phyloP scores from a whole-genome alignment of 2,888 invertebrate species.

The Drosophila greeni region DNA sequence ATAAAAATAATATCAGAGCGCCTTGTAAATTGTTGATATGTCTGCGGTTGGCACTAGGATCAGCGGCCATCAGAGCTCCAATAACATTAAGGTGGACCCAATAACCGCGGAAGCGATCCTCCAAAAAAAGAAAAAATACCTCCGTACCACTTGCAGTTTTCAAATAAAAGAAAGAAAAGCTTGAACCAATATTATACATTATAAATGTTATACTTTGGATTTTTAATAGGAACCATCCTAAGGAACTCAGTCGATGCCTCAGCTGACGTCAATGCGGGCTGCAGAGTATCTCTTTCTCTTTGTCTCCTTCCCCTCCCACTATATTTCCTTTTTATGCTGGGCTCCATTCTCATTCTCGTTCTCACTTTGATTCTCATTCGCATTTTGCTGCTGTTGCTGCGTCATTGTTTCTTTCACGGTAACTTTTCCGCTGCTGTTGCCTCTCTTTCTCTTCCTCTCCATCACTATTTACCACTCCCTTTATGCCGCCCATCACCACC shows the following conservation, averaged over 20 bases:
- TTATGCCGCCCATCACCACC: conserved; percentile 2
- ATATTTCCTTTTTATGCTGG: conserved; percentile 20
- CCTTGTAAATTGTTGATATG: conserved; percentile 56
- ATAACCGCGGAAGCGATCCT: neutral
- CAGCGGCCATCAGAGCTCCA: conserved; percentile 6
- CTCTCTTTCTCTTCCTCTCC: neutral
- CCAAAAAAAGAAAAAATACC: neutral
- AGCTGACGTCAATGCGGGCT: conserved; percentile 17
- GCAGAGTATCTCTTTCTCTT: conserved; percentile 16
- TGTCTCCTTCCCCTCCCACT: conserved; percentile 3
- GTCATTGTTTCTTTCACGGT: conserved; percentile 37
- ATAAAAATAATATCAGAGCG: conserved; percentile 42
- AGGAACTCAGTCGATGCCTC: conserved; percentile 42
- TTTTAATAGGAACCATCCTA: conserved; percentile 42
- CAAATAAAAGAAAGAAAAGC: neutral
- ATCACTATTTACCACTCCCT: conserved; percentile 8
- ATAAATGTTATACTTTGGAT: neutral
- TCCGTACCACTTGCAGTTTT: neutral
- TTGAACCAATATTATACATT: neutral
- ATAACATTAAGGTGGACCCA: conserved; percentile 55
- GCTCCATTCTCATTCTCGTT: conserved; percentile 13
- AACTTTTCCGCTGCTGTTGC: conserved; percentile 31
- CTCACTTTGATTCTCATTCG: conserved; percentile 26
- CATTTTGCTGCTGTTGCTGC: conserved; percentile 34
- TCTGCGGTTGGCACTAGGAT: conserved; percentile 19